Conservation (phyloP, 2,888 invertebrate genomes). For the Branchipolynoe longqiensis region DNA sequence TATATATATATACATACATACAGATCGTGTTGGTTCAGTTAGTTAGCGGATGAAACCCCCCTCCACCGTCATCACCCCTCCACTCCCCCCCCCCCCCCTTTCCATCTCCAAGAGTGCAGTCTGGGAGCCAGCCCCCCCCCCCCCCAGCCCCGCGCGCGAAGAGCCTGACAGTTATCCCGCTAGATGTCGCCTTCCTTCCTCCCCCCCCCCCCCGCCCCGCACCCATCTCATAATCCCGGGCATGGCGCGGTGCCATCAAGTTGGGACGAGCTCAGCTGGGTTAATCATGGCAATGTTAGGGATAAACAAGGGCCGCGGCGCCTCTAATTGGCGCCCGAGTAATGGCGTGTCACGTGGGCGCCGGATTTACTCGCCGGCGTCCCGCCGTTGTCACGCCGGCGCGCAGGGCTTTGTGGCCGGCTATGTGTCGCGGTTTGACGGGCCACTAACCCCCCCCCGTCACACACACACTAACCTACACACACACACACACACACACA, state of each 20-base stretch:
- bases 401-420: neutral
- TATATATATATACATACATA: too few relatives aligned
- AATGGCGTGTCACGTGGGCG: conserved; percentile 46
- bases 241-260: neutral
- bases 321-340: conserved; percentile 43
- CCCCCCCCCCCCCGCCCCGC: neutral
- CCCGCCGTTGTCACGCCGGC: neutral
- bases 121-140: neutral
- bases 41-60: too few relatives aligned
- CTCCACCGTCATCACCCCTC: too few relatives aligned
- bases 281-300: conserved; percentile 54
- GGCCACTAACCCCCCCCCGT: too few relatives aligned
- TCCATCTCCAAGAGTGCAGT: too few relatives aligned
- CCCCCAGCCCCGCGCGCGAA: neutral
- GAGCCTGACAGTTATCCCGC: conserved; percentile 51
- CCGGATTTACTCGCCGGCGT: conserved; percentile 24
- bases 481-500: too few relatives aligned
- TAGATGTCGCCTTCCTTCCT: conserved; percentile 16
- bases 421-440: too few relatives aligned
- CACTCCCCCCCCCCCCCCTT: too few relatives aligned
- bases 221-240: conserved; percentile 3
- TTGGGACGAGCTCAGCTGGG: conserved; percentile 34
- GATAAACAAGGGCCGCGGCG: conserved; percentile 35
- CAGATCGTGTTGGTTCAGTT: too few relatives aligned
- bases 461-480: too few relatives aligned